These are phyloP conservation scores for Micromesistius poutassou DNA, from an alignment of 2,797 vertebrate genomes.

Conservation along the genomic window DNA sequence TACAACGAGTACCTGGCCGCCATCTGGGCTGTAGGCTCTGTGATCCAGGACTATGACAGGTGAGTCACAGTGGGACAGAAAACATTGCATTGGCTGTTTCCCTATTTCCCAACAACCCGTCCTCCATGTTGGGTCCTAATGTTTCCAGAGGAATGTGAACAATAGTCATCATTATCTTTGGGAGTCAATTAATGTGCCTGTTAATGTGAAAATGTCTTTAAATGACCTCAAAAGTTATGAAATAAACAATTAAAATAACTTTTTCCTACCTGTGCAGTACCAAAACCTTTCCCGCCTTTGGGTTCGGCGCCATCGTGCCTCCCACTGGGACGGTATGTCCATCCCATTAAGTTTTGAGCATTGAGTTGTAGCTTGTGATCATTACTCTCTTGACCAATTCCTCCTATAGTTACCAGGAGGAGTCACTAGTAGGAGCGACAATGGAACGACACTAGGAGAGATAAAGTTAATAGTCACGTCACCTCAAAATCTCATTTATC, in stretches of 20 bases:
- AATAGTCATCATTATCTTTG: background rate
- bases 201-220: background rate
- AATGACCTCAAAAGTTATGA: background rate
- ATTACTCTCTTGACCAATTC: background rate
- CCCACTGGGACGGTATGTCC: constrained; percentile 81
- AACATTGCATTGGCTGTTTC: background rate
- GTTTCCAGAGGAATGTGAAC: background rate
- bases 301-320: constrained; percentile 93
- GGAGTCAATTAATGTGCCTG: background rate
- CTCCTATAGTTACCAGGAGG: background rate
- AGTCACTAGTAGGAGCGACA: background rate
- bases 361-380: background rate
- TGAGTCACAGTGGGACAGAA: constrained; percentile 31
- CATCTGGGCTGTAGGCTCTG: constrained; percentile 88
- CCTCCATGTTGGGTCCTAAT: background rate
- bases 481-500: no score
- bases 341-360: no score
- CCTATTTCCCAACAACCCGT: background rate
- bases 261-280: constrained; percentile 73
- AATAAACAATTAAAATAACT: background rate
- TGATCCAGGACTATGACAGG: constrained; percentile 91
- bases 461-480: background rate
- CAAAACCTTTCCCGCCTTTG: constrained; percentile 96
- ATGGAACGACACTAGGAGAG: background rate
- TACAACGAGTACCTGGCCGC: constrained; percentile 88